These are phyloP conservation scores for Esox masquinongy DNA, from an alignment of 2,797 vertebrate genomes.

Conservation along the genomic window DNA sequence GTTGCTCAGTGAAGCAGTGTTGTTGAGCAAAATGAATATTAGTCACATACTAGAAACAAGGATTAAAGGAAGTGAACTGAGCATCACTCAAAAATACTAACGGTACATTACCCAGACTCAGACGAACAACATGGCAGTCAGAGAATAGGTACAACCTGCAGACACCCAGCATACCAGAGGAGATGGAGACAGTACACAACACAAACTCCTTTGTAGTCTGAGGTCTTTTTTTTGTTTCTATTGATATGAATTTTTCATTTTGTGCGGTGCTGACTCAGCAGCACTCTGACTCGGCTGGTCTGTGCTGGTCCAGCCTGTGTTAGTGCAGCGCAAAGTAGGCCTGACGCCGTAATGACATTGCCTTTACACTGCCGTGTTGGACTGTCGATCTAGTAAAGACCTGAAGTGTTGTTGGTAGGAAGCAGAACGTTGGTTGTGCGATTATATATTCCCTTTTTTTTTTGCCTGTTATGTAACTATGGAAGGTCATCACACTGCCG, in stretches of 20 bases:
- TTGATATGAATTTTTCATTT: constrained; percentile 47
- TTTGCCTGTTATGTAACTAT: no score
- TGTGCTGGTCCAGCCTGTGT: neutral
- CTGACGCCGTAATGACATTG: neutral
- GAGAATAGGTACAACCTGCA: neutral
- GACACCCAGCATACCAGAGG: neutral
- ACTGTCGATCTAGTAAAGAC: neutral
- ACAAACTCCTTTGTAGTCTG: neutral
- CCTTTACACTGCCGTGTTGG: neutral
- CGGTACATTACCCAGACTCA: neutral
- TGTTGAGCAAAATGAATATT: neutral
- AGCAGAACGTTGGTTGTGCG: neutral
- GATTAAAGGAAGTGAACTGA: neutral
- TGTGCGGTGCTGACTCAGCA: constrained; percentile 36
- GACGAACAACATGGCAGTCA: neutral
- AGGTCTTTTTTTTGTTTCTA: constrained; percentile 19
- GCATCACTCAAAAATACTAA: neutral
- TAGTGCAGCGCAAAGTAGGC: neutral
- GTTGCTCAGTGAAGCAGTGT: neutral
- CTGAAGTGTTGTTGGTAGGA: neutral
- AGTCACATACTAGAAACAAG: neutral
- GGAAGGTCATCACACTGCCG: no score
- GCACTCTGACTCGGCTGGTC: constrained; percentile 16
- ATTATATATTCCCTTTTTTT: no score
- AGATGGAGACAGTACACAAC: neutral